Evolutionary conservation across 2,113 vertebrate species (phyloP), one percentile per base, ranked within the genome.

Genomic region (Ciconia maguari): DNA sequence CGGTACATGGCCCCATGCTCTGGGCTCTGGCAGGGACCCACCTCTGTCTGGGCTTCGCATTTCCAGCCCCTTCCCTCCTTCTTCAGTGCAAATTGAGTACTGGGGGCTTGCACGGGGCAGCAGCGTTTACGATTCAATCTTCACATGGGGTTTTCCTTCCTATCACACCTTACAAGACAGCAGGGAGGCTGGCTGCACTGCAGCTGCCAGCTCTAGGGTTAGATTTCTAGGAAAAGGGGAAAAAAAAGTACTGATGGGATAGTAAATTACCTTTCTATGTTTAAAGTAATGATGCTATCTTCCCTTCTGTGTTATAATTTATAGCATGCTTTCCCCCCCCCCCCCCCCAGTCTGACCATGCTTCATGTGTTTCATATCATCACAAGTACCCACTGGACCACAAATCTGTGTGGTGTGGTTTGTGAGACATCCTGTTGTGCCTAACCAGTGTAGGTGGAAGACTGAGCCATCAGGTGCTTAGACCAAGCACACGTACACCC

Each of bases 351-450:
- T 17, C 27, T 85, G 51, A 19, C 32, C 32, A 20, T 5, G 12
- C 22, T 52, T 52, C 10, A 1, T 19, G 15, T 29, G 32, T 34
- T 58, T 51, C 10, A 1, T 26, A 16, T 13, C 15, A 11, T 46
- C 57, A 32, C 49, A 27, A 32, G 11, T 9, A 64, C 51, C 27
- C 32, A 8, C 34, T 4, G 29, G 54, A 24, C 22, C 14, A 25
- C 8, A 9, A 36, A 29, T 13, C 13, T 8, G 8, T 22, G 18
- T n/a, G 38, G 18, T 34, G 52, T 19, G 41, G 16, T 69, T 48
- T n/a, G 21, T 15, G 25, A 30, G 79, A n/a, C 17, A 4, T 29
- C 32, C 7, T 1, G 0, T 8, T 20, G 9, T 36, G 26, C 32
- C 25, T 64, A 26, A 84, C 26, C 49, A 16, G 57, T 5, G 15